phyloP scores from a whole-genome alignment of 2,797 vertebrate species.

The Nannoperca obscura region DNA sequence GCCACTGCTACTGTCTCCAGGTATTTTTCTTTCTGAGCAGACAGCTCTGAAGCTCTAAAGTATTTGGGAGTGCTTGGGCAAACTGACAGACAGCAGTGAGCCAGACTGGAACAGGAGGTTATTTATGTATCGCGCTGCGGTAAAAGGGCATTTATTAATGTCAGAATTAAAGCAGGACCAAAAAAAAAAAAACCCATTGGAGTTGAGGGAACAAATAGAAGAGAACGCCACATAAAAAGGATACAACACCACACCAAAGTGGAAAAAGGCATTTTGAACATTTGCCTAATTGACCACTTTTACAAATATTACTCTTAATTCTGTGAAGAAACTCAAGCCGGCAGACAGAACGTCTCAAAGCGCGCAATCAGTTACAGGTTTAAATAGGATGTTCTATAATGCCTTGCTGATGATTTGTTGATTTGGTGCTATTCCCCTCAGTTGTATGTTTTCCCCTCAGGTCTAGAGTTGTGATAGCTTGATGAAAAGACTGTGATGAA shows the following conservation, averaged over 20 bases:
- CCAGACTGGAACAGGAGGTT: slow-evolving; percentile 61
- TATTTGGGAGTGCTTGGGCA: slow-evolving; percentile 68
- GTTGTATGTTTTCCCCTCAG: slow-evolving; percentile 69
- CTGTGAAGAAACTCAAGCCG: slow-evolving; percentile 55
- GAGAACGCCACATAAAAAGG: slow-evolving; percentile 31
- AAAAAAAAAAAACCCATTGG: slow-evolving; percentile 6
- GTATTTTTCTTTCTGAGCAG: slow-evolving; percentile 59
- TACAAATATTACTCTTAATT: slow-evolving; percentile 52
- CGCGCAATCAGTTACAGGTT: slow-evolving; percentile 72
- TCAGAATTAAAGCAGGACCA: slow-evolving; percentile 51
- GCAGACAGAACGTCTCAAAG: slow-evolving; percentile 34
- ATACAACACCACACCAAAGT: slow-evolving; percentile 23
- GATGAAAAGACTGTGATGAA: slow-evolving; percentile 84
- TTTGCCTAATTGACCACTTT: slow-evolving; percentile 50
- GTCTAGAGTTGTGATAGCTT: slow-evolving; percentile 74
- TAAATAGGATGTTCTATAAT: slow-evolving; percentile 73
- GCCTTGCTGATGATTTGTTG: slow-evolving; percentile 79
- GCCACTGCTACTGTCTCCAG: slow-evolving; percentile 25
- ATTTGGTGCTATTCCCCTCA: slow-evolving; percentile 76
- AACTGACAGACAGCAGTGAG: slow-evolving; percentile 65
- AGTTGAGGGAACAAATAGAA: slow-evolving; percentile 30
- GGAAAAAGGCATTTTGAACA: slow-evolving; percentile 31
- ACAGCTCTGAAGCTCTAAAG: slow-evolving; percentile 65
- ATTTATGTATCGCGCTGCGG: slow-evolving; percentile 53
- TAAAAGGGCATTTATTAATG: slow-evolving; percentile 69